Evolutionary conservation across 92 coral and sea anemone species (phyloP), one percentile per base, ranked within the genome.

Genomic region (Porites rus): DNA sequence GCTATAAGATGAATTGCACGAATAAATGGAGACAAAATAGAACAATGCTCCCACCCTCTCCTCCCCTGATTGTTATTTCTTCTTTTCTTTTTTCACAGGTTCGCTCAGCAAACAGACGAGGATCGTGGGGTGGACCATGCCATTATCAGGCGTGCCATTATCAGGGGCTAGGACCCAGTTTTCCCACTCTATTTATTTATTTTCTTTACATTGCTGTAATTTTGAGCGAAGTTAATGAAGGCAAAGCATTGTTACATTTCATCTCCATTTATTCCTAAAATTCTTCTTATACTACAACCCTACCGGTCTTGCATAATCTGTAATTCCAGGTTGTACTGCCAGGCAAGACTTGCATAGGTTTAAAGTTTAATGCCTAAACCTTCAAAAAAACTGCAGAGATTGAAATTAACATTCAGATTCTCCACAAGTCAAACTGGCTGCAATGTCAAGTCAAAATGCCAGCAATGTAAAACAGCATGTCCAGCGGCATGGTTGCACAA

Each of bases 231-330:
- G 74, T 69, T 69, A 69, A 69, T 69, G 28, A 69, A 69, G 74
- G 74, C 74, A 69, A 22, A 69, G 74, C 46, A 25, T 69, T 69
- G 74, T 66, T 87, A 79, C 72, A 59, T 89, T 59, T 75, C 85
- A 89, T 84, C 84, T 77, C 92, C 81, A 77, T 89, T 89, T 84
- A 84, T 43, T 89, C 75, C 69, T 75, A 86, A 89, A 69, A 78
- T 84, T 89, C 89, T 61, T 89, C 86, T 62, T 89, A 69, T 71
- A 84, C 83, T 89, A 79, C 90, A 69, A 89, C 86, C 86, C 86
- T 79, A 59, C 65, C 2, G 87, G 90, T 89, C 90, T 85, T 69
- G 86, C 87, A 78, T 72, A 85, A 85, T 89, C 81, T 84, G 92
- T 10, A 89, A 85, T 89, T 85, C 83, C 31, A 28, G 31, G 31